These are phyloP conservation scores for Suncus etruscus DNA, from an alignment of 2,113 vertebrate species.

Conservation along the genomic window DNA sequence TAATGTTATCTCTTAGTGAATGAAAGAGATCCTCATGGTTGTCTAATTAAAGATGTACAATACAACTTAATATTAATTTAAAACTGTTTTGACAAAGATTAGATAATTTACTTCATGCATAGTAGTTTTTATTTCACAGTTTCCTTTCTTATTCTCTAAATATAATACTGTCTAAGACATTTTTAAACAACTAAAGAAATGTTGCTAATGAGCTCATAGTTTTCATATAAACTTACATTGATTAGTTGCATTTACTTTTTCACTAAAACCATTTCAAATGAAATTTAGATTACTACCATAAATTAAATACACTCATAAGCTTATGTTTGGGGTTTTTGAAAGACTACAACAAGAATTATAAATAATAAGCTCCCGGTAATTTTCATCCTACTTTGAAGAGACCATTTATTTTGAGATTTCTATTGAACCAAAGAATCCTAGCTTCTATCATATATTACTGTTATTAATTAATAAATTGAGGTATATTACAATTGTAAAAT, in stretches of 20 bases:
- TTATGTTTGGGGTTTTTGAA: not conserved
- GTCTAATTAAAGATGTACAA: too few species aligned
- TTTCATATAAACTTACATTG: not conserved
- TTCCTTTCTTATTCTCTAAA: not conserved
- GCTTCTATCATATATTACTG: not conserved
- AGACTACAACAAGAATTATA: too few species aligned
- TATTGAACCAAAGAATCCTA: not conserved
- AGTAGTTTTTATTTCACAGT: not conserved
- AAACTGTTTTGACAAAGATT: not conserved
- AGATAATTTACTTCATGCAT: conserved; percentile 12
- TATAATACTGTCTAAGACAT: not conserved
- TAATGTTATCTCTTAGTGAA: too few species aligned
- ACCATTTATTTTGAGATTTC: not conserved
- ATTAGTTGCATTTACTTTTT: conserved; percentile 38
- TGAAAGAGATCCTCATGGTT: too few species aligned
- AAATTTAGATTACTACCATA: not conserved
- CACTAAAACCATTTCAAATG: not conserved
- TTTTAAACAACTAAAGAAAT: not conserved
- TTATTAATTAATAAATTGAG: conserved; percentile 2
- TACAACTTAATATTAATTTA: too few species aligned
- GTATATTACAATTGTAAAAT: not conserved
- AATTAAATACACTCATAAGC: not conserved
- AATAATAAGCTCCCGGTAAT: not conserved
- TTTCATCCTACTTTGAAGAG: not conserved
- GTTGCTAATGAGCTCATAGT: not conserved